Base-by-base conservation (phyloP, 1,140 invertebrate species). In the Papilio dardanus region DNA sequence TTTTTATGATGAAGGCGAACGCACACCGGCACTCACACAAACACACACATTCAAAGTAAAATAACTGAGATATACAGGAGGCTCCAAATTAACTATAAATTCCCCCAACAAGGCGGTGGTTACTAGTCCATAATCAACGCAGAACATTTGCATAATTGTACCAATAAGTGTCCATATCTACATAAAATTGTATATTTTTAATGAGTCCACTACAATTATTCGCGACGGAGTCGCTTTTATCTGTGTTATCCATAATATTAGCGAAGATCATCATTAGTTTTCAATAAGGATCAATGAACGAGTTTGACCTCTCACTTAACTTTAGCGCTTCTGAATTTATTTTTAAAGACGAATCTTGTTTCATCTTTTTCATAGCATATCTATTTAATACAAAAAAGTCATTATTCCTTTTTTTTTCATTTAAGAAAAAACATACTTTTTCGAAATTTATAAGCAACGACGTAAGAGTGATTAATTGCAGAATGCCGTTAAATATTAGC, bases 101-200 rank as follows among this genome's bases (percentile, higher is more conserved):
- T 90, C 83, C 81, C 80, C 81, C 82, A 85, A 86, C 84, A 89
- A 90, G 86, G 83, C 84, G 83, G 83, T 90, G 85, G 87, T 87
- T 89, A 89, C 88, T 87, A 87, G 81, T 80, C 86, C 87, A 88
- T 93, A 93, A 90, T 89, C 87, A 83, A 86, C 83, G 79, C 85
- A 78, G 83, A 76, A 82, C 86, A 91, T 93, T 92, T 92, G 88
- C 90, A 93, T 93, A 93, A 93, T 91, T 91, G 88, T 89, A 78
- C 79, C 85, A 82, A 83, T 89, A 92, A 93, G 90, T 93, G 91
- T 89, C 81, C 74, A 78, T 84, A 91, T 92, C 88, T 92, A 88
- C 89, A 93, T 92, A 89, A 91, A 91, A 91, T 91, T 90, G 86
- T 85, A 79, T 88, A 79, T 85, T 86, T 88, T 88, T 86, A 79